phyloP scores from a whole-genome alignment of 1,140 invertebrate genomes.

The Latrodectus geometricus region DNA sequence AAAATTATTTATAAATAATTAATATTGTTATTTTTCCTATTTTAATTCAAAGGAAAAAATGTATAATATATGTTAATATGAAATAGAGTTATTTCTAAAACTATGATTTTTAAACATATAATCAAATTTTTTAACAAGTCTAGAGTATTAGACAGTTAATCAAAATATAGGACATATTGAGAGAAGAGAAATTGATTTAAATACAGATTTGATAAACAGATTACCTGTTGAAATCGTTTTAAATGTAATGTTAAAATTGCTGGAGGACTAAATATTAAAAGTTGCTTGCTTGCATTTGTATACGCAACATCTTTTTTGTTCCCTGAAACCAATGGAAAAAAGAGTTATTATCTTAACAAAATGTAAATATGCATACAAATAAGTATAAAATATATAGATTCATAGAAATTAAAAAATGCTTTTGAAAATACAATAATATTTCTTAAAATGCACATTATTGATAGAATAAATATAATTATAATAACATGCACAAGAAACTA shows the following conservation, averaged over 20 bases:
- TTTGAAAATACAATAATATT: too few relatives aligned
- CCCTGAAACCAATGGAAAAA: conserved; percentile 64
- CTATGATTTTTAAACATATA: neutral
- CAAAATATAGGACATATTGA: neutral
- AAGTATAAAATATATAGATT: too few relatives aligned
- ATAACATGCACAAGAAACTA: too few relatives aligned
- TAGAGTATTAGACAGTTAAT: too few relatives aligned
- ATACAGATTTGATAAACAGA: neutral
- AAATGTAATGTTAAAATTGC: conserved; percentile 93
- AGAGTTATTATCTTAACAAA: neutral
- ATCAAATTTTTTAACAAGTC: conserved; percentile 2
- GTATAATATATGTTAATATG: too few relatives aligned
- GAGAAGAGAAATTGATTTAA: neutral
- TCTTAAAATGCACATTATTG: too few relatives aligned
- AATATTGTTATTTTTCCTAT: too few relatives aligned
- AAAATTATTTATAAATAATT: too few relatives aligned
- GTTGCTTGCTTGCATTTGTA: conserved; percentile 90
- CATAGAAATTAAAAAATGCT: neutral
- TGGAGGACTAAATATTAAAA: conserved; percentile 90
- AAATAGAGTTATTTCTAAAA: too few relatives aligned
- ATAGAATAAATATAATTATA: too few relatives aligned
- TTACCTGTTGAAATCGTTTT: conserved; percentile 80
- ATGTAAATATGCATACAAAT: neutral
- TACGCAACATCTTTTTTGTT: conserved; percentile 75
- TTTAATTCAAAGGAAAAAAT: too few relatives aligned